Percentiles rank a stretch among this genome's conserved stretches.
phyloP scores from a whole-genome alignment of 2,113 vertebrate species.

The Hipposideros armiger region DNA sequence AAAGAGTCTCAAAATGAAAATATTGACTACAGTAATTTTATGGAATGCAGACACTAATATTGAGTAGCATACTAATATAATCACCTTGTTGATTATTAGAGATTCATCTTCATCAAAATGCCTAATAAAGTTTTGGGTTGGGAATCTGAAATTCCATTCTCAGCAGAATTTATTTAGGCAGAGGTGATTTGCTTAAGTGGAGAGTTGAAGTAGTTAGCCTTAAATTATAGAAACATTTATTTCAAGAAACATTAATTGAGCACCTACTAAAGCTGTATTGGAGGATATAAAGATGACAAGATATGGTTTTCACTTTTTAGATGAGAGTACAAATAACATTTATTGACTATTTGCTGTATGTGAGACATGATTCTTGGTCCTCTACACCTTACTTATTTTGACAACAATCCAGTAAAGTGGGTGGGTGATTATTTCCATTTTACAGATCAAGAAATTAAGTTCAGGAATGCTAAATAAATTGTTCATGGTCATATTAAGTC shows the following conservation, averaged over 20 bases:
- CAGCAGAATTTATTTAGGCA: conserved; percentile 40
- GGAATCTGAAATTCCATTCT: conserved; percentile 48
- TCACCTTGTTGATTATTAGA: conserved; percentile 18
- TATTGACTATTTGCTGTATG: background rate
- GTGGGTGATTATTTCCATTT: conserved; percentile 34
- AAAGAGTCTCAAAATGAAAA: conserved; percentile 68
- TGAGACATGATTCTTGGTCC: background rate
- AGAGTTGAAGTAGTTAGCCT: conserved; percentile 23
- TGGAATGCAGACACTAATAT: conserved; percentile 30
- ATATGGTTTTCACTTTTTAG: conserved; percentile 21
- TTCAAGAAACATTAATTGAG: background rate
- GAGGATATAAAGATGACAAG: conserved; percentile 16
- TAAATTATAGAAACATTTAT: conserved; percentile 44
- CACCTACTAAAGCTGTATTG: conserved; percentile 7
- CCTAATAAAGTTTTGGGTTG: background rate
- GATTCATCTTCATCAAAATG: conserved; percentile 38
- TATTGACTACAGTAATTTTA: conserved; percentile 26
- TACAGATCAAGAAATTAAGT: conserved; percentile 34
- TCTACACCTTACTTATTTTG: conserved; percentile 1
- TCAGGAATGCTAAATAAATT: conserved; percentile 45
- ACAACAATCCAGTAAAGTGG: background rate
- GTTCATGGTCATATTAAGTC: background rate
- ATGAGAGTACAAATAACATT: conserved; percentile 28
- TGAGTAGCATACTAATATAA: background rate
- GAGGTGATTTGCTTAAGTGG: conserved; percentile 21